These are phyloP conservation scores for Corythoichthys haematopterus DNA, from an alignment of 2,113 vertebrate genomes.

Conservation along the genomic window DNA sequence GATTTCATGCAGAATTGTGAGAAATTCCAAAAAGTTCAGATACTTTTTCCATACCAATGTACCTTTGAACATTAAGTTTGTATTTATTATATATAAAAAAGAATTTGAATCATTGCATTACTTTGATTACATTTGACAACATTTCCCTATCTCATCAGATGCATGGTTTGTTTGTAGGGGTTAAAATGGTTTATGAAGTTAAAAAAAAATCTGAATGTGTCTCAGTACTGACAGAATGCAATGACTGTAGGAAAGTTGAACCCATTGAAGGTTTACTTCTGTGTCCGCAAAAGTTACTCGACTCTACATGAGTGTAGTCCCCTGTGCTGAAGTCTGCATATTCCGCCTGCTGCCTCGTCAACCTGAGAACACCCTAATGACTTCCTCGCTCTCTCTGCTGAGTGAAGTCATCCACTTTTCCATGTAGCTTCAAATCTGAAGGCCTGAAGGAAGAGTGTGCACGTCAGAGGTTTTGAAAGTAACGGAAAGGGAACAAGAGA, in stretches of 20 bases:
- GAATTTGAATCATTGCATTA: too few relatives aligned
- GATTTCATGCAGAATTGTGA: too few relatives aligned
- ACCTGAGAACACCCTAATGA: conserved; percentile 65
- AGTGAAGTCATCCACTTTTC: conserved; percentile 68
- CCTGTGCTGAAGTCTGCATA: conserved; percentile 64
- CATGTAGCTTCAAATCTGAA: conserved; percentile 48
- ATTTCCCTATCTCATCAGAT: too few relatives aligned
- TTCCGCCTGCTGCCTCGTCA: conserved; percentile 64
- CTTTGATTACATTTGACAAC: too few relatives aligned
- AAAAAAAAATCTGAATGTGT: neutral
- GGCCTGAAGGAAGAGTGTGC: conserved; percentile 9
- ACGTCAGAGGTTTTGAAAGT: conserved; percentile 7
- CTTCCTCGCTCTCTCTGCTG: conserved; percentile 56
- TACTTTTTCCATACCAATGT: too few relatives aligned
- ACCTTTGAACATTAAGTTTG: too few relatives aligned
- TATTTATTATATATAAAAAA: too few relatives aligned
- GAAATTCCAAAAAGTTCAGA: too few relatives aligned
- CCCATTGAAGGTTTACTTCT: conserved; percentile 31
- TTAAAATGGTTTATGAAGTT: too few relatives aligned
- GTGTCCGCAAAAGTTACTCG: conserved; percentile 49
- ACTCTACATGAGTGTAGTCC: conserved; percentile 64
- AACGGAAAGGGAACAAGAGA: conserved; percentile 8
- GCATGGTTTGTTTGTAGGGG: too few relatives aligned
- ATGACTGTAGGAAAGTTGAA: neutral
- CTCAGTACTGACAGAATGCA: neutral